Conservation (phyloP, 2,113 vertebrate genomes). For the Hyperopisus bebe region DNA sequence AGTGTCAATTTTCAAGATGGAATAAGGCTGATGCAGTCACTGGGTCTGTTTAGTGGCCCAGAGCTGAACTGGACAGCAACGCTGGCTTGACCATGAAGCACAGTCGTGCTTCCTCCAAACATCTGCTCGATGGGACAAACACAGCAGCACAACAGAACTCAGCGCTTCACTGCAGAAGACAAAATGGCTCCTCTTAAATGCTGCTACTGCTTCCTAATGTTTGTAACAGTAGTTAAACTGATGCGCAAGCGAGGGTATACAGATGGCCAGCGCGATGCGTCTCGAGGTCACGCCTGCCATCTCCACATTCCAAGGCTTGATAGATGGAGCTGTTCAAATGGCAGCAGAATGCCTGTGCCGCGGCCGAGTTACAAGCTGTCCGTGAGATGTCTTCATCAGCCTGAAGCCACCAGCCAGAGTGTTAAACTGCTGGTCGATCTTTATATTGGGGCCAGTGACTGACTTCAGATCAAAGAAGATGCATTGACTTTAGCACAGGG, state of each 20-base stretch:
- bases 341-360: neutral
- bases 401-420: neutral
- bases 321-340: neutral
- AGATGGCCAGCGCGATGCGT: neutral
- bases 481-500: neutral
- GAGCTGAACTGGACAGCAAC: neutral
- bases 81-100: neutral
- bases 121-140: neutral
- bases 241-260: neutral
- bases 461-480: neutral
- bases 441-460: neutral
- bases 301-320: neutral
- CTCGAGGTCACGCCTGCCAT: neutral
- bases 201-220: neutral
- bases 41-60: neutral
- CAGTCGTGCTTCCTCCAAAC: neutral
- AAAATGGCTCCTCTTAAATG: neutral
- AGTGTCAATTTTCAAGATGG: constrained; percentile 38
- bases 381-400: neutral
- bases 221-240: neutral
- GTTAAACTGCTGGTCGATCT: neutral
- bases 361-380: neutral
- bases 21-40: constrained; percentile 38
- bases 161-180: neutral
- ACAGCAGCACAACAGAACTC: neutral